Evolutionary conservation across 2,113 vertebrate genomes (phyloP).

Genomic region (Misgurnus mizolepis): DNA sequence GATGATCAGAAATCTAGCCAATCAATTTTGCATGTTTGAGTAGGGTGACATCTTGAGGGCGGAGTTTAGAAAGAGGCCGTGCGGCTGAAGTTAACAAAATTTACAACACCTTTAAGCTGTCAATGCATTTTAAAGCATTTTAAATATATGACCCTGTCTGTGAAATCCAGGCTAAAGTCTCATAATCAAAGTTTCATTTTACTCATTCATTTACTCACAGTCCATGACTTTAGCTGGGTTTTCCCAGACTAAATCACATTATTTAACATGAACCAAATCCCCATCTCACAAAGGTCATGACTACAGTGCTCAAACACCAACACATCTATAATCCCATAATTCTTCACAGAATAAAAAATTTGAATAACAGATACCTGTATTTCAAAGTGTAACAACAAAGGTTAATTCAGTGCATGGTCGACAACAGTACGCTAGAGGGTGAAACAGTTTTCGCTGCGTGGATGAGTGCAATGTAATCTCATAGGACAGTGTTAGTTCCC

Average conservation of each 20-base stretch:
- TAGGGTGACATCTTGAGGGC: background rate
- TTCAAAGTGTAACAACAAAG: constrained; percentile 30
- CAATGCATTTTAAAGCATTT: background rate
- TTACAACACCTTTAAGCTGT: constrained; percentile 7
- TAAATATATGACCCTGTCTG: no score
- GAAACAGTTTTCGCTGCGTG: constrained; percentile 39
- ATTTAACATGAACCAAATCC: no score
- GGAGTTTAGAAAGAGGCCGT: background rate
- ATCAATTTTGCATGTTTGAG: background rate
- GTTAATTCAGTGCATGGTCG: constrained; percentile 20
- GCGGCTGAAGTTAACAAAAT: background rate
- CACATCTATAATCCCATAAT: constrained; percentile 19
- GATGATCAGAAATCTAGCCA: background rate
- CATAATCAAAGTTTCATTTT: no score
- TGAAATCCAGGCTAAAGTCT: no score
- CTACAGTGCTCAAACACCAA: constrained; percentile 19
- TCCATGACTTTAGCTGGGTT: no score
- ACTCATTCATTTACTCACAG: no score
- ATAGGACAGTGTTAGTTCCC: constrained; percentile 31
- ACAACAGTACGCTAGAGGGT: constrained; percentile 38
- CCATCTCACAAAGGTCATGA: background rate
- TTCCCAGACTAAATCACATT: no score
- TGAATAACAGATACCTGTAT: constrained; percentile 25
- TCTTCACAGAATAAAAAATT: constrained; percentile 37
- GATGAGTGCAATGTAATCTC: constrained; percentile 36